phyloP scores from a whole-genome alignment of 2,113 vertebrate genomes.

The Podiceps cristatus region DNA sequence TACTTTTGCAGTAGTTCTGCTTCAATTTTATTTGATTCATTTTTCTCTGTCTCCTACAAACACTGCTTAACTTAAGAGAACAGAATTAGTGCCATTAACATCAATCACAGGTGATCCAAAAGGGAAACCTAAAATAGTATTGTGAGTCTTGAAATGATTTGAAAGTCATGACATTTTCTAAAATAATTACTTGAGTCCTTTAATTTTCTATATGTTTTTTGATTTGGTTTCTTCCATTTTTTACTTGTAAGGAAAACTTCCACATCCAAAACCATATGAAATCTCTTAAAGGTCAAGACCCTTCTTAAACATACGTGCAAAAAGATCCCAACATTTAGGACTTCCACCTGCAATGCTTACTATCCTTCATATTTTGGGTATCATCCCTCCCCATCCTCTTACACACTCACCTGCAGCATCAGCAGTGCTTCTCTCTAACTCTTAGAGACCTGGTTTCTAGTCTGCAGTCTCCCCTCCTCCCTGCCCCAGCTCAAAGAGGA shows the following conservation, averaged over 20 bases:
- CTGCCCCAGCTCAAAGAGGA: not conserved
- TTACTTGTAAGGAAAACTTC: not conserved
- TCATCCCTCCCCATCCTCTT: not conserved
- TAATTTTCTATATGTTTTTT: not conserved
- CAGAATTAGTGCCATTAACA: not conserved
- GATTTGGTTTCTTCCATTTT: not conserved
- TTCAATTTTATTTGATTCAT: not conserved
- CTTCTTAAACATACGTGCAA: not conserved
- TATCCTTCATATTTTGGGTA: not conserved
- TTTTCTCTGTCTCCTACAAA: slow-evolving; percentile 2
- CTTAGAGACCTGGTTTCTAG: not conserved
- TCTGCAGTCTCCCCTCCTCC: not conserved
- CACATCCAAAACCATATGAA: not conserved
- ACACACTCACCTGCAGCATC: not conserved
- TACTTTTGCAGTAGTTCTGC: not conserved
- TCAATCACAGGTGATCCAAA: not conserved
- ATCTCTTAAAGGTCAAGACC: not conserved
- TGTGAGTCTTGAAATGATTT: not conserved
- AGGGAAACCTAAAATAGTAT: not conserved
- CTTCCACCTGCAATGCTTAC: not conserved
- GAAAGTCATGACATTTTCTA: not conserved
- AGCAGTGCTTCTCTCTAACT: not conserved
- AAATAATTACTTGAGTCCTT: not conserved
- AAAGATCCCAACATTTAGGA: not conserved
- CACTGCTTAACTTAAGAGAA: not conserved